phyloP scores from a whole-genome alignment of 2,797 vertebrate genomes.

The Aselliscus stoliczkanus region DNA sequence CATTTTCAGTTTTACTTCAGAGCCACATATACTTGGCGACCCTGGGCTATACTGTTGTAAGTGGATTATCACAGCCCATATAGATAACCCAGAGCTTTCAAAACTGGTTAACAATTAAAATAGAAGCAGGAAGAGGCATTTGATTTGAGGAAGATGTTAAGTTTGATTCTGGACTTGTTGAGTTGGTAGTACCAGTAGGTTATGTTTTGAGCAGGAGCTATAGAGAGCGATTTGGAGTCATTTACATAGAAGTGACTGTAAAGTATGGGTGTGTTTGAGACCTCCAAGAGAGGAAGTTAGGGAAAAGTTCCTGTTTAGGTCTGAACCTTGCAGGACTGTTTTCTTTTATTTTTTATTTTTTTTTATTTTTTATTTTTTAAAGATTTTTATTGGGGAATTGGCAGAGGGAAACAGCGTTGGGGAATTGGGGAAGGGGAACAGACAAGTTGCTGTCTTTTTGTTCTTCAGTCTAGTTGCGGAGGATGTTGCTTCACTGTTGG shows the following conservation, averaged over 20 bases:
- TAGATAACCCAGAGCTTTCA: neutral
- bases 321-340: neutral
- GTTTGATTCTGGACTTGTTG: neutral
- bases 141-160: neutral
- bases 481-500: too few relatives aligned
- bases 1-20: too few relatives aligned
- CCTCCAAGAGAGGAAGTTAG: neutral
- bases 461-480: too few relatives aligned
- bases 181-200: neutral
- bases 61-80: neutral
- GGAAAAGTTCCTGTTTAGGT: neutral
- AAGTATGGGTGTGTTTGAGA: neutral
- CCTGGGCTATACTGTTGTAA: neutral
- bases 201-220: neutral
- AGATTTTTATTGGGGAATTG: too few relatives aligned
- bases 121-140: neutral
- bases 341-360: neutral
- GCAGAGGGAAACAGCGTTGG: too few relatives aligned
- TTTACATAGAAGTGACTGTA: neutral
- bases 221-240: neutral
- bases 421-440: too few relatives aligned
- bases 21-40: too few relatives aligned
- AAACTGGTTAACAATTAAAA: neutral
- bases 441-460: too few relatives aligned
- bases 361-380: too few relatives aligned